Evolutionary conservation across 2,888 invertebrate genomes (phyloP).

Genomic region (Apotomis turbidana): DNA sequence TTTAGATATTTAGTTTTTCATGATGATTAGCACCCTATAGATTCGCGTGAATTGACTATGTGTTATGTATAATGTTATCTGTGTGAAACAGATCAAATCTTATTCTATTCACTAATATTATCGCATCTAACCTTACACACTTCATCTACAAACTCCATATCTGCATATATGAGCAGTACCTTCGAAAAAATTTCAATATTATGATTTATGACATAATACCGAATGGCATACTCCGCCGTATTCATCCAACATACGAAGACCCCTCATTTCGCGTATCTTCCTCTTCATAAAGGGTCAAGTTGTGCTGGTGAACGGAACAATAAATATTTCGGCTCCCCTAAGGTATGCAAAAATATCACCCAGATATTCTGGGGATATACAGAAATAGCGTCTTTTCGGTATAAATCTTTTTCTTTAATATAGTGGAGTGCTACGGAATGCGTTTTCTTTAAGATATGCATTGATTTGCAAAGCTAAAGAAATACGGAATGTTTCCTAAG

Average conservation of each 20-base stretch:
- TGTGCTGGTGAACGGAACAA: slow-evolving; percentile 58
- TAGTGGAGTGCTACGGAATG: slow-evolving; percentile 61
- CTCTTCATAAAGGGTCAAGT: slow-evolving; percentile 45
- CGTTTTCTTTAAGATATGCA: slow-evolving; percentile 50
- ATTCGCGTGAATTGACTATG: too few species aligned
- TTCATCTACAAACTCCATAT: slow-evolving; percentile 54
- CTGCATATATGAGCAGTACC: slow-evolving; percentile 54
- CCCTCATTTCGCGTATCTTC: slow-evolving; percentile 24
- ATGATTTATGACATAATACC: slow-evolving; percentile 77
- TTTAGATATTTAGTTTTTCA: too few species aligned
- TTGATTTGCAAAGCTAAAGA: slow-evolving; percentile 30
- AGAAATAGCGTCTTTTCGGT: slow-evolving; percentile 66
- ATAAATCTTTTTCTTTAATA: slow-evolving; percentile 81
- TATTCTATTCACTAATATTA: not conserved
- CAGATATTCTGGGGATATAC: slow-evolving; percentile 69
- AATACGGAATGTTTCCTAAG: not conserved
- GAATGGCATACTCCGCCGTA: slow-evolving; percentile 56
- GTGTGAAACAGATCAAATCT: too few species aligned
- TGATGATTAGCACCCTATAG: too few species aligned
- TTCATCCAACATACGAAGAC: slow-evolving; percentile 46
- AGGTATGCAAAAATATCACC: slow-evolving; percentile 79
- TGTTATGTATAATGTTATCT: too few species aligned
- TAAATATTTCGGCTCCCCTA: slow-evolving; percentile 71
- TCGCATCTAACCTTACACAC: slow-evolving; percentile 12
- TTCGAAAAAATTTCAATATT: slow-evolving; percentile 74